Base-by-base conservation (phyloP, 2,888 invertebrate species). In the Lithosia quadra region DNA sequence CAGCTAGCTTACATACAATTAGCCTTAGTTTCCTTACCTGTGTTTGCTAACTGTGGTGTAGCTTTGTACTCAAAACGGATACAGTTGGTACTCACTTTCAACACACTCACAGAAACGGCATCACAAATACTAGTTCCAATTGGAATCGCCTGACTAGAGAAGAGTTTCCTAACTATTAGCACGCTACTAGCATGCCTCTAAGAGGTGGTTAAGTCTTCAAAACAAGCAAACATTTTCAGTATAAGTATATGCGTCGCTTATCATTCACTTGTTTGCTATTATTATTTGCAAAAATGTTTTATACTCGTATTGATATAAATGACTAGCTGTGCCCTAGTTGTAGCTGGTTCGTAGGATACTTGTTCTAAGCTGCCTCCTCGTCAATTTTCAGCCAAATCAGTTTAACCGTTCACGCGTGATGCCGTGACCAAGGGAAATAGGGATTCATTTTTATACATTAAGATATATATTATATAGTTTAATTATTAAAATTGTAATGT, bases 1-100 rank as follows among this genome's bases (percentile, higher is more conserved):
- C n/a, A 49, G 49, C 8, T 49, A 49, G 49, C n/a, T 49, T 49
- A 49, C 49, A 49, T n/a, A n/a, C 49, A 49, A n/a, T 49, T n/a
- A 49, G 49, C n/a, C 49, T 49, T 49, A 18, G n/a, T n/a, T n/a
- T n/a, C 49, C 49, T n/a, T n/a, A 9, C 49, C n/a, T 49, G n/a
- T 49, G 49, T 49, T 49, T 49, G n/a, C 49, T 1, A 43, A 15
- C n/a, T 43, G n/a, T n/a, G 49, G 49, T 49, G 49, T 49, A 49
- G 49, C 49, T 49, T 49, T 49, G 49, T 49, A 9, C n/a, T 49
- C 49, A 49, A n/a, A 9, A 49, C 49, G n/a, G 49, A n/a, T n/a
- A n/a, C n/a, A n/a, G n/a, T n/a, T n/a, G n/a, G n/a, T n/a, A n/a
- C 18, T 18, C 2, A 9, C n/a, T n/a, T n/a, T 2, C n/a, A 49